These are phyloP conservation scores for Lycocerus yunnanus DNA, from an alignment of 2,888 invertebrate genomes.

Conservation along the genomic window DNA sequence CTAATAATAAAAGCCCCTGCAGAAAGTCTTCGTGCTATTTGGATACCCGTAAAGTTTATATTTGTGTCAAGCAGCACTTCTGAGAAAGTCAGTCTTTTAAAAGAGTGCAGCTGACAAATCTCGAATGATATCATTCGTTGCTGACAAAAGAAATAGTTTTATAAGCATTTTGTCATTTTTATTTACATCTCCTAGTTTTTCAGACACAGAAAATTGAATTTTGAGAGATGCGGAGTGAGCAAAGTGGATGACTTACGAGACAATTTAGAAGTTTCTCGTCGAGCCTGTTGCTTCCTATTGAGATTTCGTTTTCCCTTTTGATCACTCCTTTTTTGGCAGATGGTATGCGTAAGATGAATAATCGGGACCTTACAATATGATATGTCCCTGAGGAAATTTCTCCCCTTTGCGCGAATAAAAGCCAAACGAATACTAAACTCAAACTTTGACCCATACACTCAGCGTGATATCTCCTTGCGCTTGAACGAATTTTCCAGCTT, in stretches of 20 bases:
- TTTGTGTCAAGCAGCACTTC: background rate
- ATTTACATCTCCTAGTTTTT: background rate
- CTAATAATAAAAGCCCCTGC: background rate
- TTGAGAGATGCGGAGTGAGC: conserved; percentile 8
- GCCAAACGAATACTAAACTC: conserved; percentile 29
- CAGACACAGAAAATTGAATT: conserved; percentile 15
- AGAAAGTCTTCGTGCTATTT: background rate
- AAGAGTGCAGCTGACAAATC: background rate
- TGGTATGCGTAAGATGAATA: conserved; percentile 13
- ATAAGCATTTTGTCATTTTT: background rate
- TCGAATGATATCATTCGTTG: background rate
- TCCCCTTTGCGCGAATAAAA: conserved; percentile 24
- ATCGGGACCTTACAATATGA: conserved; percentile 11
- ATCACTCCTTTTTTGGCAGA: background rate
- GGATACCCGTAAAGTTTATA: background rate
- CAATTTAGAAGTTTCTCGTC: conserved; percentile 5
- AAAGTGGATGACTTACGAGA: conserved; percentile 14
- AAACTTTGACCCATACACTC: conserved; percentile 37
- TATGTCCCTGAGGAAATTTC: conserved; percentile 18
- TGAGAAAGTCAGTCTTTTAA: background rate
- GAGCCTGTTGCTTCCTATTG: conserved; percentile 13
- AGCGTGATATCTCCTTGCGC: conserved; percentile 39
- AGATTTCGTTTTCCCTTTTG: background rate
- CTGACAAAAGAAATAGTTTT: background rate
- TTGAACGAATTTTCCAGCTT: conserved; percentile 35